Evolutionary conservation across 2,797 vertebrate species (phyloP).

Genomic region (Anguilla megastoma): DNA sequence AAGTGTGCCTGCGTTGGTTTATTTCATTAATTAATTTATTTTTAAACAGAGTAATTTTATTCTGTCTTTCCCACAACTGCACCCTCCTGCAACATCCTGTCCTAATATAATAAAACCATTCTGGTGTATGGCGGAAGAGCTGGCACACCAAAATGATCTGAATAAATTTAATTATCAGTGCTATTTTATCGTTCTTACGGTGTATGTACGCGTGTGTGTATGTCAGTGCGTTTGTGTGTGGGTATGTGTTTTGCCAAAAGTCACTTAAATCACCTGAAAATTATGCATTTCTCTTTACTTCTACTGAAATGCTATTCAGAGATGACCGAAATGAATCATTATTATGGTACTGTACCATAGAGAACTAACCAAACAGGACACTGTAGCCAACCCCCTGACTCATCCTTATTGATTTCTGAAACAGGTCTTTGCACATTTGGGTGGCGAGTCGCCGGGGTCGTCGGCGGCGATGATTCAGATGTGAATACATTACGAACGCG

Average conservation of each 20-base stretch:
- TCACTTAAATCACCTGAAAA: neutral
- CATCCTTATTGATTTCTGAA: constrained; percentile 57
- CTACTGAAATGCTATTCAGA: neutral
- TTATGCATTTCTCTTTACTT: neutral
- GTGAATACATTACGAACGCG: constrained; percentile 72
- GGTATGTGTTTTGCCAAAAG: neutral
- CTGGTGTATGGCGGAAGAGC: neutral
- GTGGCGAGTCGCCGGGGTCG: constrained; percentile 76
- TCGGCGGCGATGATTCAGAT: constrained; percentile 69
- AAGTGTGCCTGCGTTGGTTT: constrained; percentile 68
- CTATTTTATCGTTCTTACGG: neutral
- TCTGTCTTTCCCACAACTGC: neutral
- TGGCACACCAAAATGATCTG: neutral
- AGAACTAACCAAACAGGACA: constrained; percentile 22
- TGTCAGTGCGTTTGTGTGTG: neutral
- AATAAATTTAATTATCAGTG: neutral
- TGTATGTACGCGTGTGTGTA: too few species aligned
- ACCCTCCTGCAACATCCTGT: neutral
- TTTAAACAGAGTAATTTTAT: neutral
- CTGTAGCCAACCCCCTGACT: constrained; percentile 38
- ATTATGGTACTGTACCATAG: neutral
- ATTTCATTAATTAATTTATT: constrained; percentile 49
- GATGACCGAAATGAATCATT: neutral
- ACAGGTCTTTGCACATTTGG: constrained; percentile 63
- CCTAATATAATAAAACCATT: neutral